Evolutionary conservation across 2,113 vertebrate genomes (phyloP).

Genomic region (Ammodytes marinus): DNA sequence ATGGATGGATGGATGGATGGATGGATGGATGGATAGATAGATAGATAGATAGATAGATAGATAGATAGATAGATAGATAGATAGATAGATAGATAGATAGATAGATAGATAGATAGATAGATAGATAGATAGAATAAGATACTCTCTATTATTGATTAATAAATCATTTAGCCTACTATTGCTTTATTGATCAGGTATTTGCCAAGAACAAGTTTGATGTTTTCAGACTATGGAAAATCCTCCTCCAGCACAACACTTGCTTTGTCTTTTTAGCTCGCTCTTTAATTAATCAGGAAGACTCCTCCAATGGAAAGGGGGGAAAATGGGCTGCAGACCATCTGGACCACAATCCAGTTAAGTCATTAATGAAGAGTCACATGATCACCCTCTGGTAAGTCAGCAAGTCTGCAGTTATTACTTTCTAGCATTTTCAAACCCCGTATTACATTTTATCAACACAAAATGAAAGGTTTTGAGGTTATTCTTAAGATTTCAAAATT

Average conservation of each 20-base stretch:
- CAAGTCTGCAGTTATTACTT: background rate
- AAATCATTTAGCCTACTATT: background rate
- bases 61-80: too few species aligned
- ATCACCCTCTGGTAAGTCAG: background rate
- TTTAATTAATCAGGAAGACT: conserved; percentile 7
- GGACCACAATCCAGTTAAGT: background rate
- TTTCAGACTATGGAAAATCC: background rate
- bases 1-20: too few species aligned
- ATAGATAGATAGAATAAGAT: too few species aligned
- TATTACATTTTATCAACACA: too few species aligned
- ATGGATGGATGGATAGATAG: too few species aligned
- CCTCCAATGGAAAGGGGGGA: background rate
- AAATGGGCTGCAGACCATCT: background rate
- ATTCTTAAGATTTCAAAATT: background rate
- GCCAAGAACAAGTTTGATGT: too few species aligned
- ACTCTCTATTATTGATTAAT: background rate
- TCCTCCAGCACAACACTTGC: background rate
- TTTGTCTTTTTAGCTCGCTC: background rate
- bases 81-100: too few species aligned
- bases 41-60: too few species aligned
- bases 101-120: too few species aligned
- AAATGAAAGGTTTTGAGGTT: background rate
- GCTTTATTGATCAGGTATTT: background rate
- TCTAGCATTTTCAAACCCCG: background rate
- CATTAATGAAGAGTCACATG: background rate